Evolutionary conservation across 2,888 invertebrate genomes (phyloP).

Genomic region (Coelopa pilipes): DNA sequence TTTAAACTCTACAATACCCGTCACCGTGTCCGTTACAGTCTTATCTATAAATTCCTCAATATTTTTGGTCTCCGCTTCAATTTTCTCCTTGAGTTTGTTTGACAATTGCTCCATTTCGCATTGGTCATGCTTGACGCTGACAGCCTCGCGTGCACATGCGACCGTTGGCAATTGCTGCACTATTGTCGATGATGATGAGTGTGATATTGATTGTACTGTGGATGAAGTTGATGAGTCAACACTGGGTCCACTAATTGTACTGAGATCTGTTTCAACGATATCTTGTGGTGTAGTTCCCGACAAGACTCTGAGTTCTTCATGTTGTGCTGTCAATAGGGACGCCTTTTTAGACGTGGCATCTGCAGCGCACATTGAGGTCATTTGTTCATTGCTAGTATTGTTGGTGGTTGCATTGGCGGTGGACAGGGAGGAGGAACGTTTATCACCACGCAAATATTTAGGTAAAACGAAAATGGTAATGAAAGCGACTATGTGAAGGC

Average conservation of each 20-base stretch:
- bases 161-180: constrained; percentile 37
- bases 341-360: constrained; percentile 14
- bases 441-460: constrained; percentile 60
- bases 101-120: constrained; percentile 67
- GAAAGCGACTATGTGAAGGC: constrained; percentile 67
- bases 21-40: constrained; percentile 66
- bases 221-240: neutral
- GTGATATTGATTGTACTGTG: constrained; percentile 10
- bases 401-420: constrained; percentile 2
- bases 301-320: constrained; percentile 9
- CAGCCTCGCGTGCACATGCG: constrained; percentile 59
- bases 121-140: constrained; percentile 64
- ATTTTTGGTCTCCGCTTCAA: constrained; percentile 66
- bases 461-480: constrained; percentile 64
- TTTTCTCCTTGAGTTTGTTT: constrained; percentile 64
- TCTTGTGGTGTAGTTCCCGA: constrained; percentile 34
- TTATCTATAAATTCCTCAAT: constrained; percentile 68
- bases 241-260: neutral
- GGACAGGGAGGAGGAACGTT: constrained; percentile 40
- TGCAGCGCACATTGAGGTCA: constrained; percentile 3
- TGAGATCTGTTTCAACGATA: constrained; percentile 16
- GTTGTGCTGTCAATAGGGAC: constrained; percentile 40
- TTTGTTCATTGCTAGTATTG: constrained; percentile 27
- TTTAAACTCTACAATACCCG: constrained; percentile 66
- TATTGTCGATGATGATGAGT: neutral